Percentiles rank a stretch among this genome's conserved stretches.
phyloP scores from a whole-genome alignment of 1,140 invertebrate species.

The Megathymus violae region DNA sequence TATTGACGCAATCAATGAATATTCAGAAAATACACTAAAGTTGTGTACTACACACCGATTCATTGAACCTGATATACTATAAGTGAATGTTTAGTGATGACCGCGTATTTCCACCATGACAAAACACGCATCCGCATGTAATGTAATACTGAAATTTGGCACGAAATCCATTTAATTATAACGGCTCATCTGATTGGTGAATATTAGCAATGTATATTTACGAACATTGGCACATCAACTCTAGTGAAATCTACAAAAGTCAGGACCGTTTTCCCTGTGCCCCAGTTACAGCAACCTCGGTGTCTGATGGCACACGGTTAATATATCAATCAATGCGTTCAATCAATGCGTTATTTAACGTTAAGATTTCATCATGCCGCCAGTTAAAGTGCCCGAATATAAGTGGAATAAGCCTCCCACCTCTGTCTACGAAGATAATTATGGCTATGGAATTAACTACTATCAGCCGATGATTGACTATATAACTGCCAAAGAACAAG shows the following conservation, averaged over 20 bases:
- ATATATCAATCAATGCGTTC: too few species aligned
- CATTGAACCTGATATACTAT: slow-evolving; percentile 16
- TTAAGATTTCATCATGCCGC: slow-evolving; percentile 54
- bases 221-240: slow-evolving; percentile 65
- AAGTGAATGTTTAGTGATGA: neutral
- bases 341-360: slow-evolving; percentile 12
- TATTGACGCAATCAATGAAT: slow-evolving; percentile 24
- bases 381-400: slow-evolving; percentile 68
- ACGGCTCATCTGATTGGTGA: slow-evolving; percentile 65
- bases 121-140: slow-evolving; percentile 31
- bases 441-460: slow-evolving; percentile 91
- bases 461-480: slow-evolving; percentile 94
- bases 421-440: slow-evolving; percentile 90
- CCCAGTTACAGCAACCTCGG: slow-evolving; percentile 54
- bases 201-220: slow-evolving; percentile 56
- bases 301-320: slow-evolving; percentile 18
- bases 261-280: slow-evolving; percentile 44
- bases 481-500: slow-evolving; percentile 85
- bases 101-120: slow-evolving; percentile 23
- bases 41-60: slow-evolving; percentile 10
- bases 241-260: slow-evolving; percentile 73
- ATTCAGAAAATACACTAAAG: slow-evolving; percentile 20
- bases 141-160: slow-evolving; percentile 55
- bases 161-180: slow-evolving; percentile 71
- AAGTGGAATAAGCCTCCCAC: slow-evolving; percentile 85